These are phyloP conservation scores for Cichlasoma orientale DNA, from an alignment of 2,797 vertebrate genomes.

Conservation along the genomic window DNA sequence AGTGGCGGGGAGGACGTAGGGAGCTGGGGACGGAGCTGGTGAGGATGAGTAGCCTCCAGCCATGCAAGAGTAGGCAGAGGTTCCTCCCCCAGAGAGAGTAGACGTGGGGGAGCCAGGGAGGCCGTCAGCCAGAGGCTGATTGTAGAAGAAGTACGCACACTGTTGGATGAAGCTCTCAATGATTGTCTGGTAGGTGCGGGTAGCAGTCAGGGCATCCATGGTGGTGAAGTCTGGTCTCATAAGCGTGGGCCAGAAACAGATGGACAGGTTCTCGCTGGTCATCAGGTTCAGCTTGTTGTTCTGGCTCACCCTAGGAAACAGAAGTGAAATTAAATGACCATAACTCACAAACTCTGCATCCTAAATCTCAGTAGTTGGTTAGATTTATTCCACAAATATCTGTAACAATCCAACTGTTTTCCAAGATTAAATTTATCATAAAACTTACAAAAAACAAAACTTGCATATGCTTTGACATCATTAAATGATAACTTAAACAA, in stretches of 20 bases:
- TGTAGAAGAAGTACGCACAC: slow-evolving; percentile 92
- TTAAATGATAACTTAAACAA: background rate
- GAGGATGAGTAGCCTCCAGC: slow-evolving; percentile 72
- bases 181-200: slow-evolving; percentile 97
- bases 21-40: slow-evolving; percentile 66
- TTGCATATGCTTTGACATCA: background rate
- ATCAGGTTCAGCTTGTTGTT: slow-evolving; percentile 90
- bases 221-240: slow-evolving; percentile 95
- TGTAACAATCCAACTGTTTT: background rate
- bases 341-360: background rate
- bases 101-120: slow-evolving; percentile 78
- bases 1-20: slow-evolving; percentile 75
- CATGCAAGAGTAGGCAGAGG: slow-evolving; percentile 76
- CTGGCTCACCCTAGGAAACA: slow-evolving; percentile 87
- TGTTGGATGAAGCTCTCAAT: slow-evolving; percentile 96
- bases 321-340: slow-evolving; percentile 13
- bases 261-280: slow-evolving; percentile 96
- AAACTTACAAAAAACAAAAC: background rate
- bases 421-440: background rate
- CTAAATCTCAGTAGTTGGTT: background rate
- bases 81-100: slow-evolving; percentile 53
- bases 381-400: background rate
- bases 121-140: slow-evolving; percentile 81
- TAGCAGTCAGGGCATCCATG: slow-evolving; percentile 94
- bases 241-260: slow-evolving; percentile 96